Percentiles rank a stretch among this genome's conserved stretches.
Conservation (phyloP, 2,113 vertebrate species). For the Mesocricetus auratus region DNA sequence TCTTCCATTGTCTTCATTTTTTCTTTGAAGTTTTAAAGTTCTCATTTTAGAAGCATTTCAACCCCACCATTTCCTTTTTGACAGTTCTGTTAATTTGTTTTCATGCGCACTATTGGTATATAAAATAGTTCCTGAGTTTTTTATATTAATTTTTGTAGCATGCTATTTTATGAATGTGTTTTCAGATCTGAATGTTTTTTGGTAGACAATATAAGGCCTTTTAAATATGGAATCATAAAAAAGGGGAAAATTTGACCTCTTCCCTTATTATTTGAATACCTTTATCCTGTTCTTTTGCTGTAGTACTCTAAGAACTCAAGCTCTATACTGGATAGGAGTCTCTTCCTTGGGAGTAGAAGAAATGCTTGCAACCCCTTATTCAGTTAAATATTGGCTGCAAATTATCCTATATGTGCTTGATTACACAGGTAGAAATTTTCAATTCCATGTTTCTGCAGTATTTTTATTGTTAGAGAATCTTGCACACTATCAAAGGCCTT, state of each 20-base stretch:
- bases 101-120: neutral
- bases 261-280: neutral
- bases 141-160: neutral
- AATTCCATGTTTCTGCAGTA: neutral
- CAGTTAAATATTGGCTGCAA: neutral
- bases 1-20: neutral
- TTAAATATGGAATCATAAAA: neutral
- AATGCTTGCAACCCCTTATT: neutral
- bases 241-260: neutral
- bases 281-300: neutral
- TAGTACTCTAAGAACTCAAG: neutral
- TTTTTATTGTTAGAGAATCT: neutral
- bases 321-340: neutral
- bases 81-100: neutral
- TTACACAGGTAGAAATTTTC: neutral
- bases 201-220: neutral
- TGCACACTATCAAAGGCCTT: neutral
- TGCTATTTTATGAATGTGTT: neutral
- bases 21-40: neutral
- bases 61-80: no score
- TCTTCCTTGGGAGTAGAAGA: neutral
- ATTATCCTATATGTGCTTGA: neutral
- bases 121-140: neutral
- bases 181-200: neutral
- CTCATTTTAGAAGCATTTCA: neutral